These are phyloP conservation scores for Myocastor coypus DNA, from an alignment of 2,113 vertebrate species.

Conservation along the genomic window DNA sequence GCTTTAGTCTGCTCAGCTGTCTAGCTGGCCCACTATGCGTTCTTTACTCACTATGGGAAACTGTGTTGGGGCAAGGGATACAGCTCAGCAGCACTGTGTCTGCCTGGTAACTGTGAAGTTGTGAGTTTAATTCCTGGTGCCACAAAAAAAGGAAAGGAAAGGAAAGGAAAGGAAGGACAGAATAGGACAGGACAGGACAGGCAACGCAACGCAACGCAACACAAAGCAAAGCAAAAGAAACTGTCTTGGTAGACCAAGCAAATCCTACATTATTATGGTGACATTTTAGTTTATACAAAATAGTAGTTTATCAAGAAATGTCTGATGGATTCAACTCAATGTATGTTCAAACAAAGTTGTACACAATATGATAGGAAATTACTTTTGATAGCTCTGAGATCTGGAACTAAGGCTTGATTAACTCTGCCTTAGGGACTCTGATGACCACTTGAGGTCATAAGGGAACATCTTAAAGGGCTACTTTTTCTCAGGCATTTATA, in stretches of 20 bases:
- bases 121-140: too few relatives aligned
- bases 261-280: neutral
- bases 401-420: neutral
- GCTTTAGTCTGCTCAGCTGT: too few relatives aligned
- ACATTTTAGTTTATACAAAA: neutral
- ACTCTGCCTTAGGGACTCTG: neutral
- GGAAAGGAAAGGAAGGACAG: too few relatives aligned
- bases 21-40: too few relatives aligned
- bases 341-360: neutral
- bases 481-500: neutral
- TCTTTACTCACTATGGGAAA: neutral
- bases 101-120: too few relatives aligned
- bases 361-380: neutral
- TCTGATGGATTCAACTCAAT: neutral
- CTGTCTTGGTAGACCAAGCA: neutral
- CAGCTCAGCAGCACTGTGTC: too few relatives aligned
- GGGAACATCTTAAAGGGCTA: neutral
- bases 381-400: neutral
- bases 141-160: too few relatives aligned
- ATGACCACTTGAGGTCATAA: rapidly evolving
- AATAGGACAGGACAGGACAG: too few relatives aligned
- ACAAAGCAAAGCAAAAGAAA: neutral
- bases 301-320: neutral
- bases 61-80: neutral
- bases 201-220: too few relatives aligned